Percentiles rank a stretch among this genome's conserved stretches.
Evolutionary conservation across 2,797 vertebrate species (phyloP).

Genomic region (Momotus momota): DNA sequence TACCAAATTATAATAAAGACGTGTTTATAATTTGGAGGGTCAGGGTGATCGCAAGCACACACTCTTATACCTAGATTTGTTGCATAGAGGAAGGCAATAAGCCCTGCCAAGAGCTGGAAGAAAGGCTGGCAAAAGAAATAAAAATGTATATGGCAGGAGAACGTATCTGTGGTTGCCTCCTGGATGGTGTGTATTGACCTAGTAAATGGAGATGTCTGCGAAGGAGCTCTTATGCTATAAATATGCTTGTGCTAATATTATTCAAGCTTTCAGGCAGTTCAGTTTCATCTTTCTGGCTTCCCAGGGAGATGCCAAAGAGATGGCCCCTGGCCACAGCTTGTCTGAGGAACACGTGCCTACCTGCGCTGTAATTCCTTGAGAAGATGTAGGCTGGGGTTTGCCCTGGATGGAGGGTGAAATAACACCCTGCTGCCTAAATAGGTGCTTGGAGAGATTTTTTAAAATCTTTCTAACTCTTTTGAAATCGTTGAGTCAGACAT

Average conservation of each 20-base stretch:
- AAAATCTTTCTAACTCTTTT: neutral
- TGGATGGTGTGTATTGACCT: constrained; percentile 54
- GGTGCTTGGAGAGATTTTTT: neutral
- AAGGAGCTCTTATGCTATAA: constrained; percentile 45
- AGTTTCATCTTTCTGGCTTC: constrained; percentile 1
- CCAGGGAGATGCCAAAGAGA: neutral
- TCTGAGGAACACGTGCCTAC: neutral
- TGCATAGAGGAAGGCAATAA: neutral
- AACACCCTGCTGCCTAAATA: neutral
- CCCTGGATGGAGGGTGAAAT: neutral
- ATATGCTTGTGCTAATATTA: constrained; percentile 56
- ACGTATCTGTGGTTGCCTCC: constrained; percentile 33
- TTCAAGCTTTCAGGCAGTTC: constrained; percentile 45
- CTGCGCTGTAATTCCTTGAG: neutral
- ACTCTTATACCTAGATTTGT: neutral
- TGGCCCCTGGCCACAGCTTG: neutral
- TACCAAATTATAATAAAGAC: neutral
- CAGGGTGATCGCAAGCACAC: neutral
- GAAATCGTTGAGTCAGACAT: neutral
- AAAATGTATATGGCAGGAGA: neutral
- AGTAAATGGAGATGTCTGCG: constrained; percentile 61
- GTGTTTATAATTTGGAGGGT: neutral
- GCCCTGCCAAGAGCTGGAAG: neutral
- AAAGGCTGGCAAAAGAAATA: constrained; percentile 28
- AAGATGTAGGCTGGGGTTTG: neutral